These are phyloP conservation scores for Unio pictorum DNA, from an alignment of 2,888 invertebrate species.

Conservation along the genomic window DNA sequence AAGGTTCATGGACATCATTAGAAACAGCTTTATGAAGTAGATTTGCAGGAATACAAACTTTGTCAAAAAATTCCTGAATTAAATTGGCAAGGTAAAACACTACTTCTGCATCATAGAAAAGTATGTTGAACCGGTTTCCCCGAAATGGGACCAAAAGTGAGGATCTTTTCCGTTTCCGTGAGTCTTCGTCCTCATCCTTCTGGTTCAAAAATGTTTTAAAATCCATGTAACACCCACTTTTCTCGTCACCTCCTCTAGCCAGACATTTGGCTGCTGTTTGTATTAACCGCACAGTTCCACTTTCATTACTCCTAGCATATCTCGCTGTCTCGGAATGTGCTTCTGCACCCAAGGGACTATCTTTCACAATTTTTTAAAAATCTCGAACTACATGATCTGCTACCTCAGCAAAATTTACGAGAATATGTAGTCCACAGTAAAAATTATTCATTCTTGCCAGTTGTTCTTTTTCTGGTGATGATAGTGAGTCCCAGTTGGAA, in stretches of 20 bases:
- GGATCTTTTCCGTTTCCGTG: not conserved
- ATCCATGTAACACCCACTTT: constrained; percentile 21
- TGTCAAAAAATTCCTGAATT: too few relatives aligned
- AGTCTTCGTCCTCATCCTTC: not conserved
- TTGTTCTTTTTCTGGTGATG: too few relatives aligned
- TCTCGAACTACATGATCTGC: constrained; percentile 9
- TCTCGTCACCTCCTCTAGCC: constrained; percentile 16
- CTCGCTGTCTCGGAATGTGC: constrained; percentile 3
- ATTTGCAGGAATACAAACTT: too few relatives aligned
- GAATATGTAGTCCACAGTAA: constrained; percentile 20
- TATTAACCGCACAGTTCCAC: constrained; percentile 8
- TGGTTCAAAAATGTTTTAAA: too few relatives aligned
- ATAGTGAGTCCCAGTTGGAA: constrained; percentile 12
- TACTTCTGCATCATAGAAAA: constrained; percentile 9
- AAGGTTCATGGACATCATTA: too few relatives aligned
- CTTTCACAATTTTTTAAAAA: constrained; percentile 12
- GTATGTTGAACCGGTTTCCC: constrained; percentile 2
- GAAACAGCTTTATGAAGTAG: too few relatives aligned
- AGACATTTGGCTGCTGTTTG: constrained; percentile 17
- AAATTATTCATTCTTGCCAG: constrained; percentile 20
- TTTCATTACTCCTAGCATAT: constrained; percentile 8
- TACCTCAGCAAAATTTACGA: constrained; percentile 22
- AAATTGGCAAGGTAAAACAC: not conserved
- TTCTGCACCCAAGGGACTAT: constrained; percentile 9
- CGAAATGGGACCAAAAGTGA: constrained; percentile 7